Evolutionary conservation across 1,140 invertebrate genomes (phyloP).

Genomic region (Himalopsyche phryganea): DNA sequence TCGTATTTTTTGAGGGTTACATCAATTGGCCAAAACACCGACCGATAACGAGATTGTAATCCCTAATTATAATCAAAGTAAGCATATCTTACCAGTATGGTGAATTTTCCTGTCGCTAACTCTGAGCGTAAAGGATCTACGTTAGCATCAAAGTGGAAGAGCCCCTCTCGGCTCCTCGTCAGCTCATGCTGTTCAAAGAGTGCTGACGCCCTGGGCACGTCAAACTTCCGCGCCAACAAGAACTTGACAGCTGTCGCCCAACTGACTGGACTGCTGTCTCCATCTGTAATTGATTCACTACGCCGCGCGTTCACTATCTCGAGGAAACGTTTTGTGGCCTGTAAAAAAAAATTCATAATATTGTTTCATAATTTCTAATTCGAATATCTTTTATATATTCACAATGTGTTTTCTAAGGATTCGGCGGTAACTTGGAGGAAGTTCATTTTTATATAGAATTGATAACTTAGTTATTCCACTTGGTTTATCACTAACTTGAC

Average conservation of each 20-base stretch:
- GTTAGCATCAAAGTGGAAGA: slow-evolving; percentile 76
- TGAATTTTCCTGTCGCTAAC: slow-evolving; percentile 92
- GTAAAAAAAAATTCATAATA: slow-evolving; percentile 44
- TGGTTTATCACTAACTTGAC: too few species aligned
- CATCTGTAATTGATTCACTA: slow-evolving; percentile 48
- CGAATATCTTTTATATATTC: too few species aligned
- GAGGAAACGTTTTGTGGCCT: slow-evolving; percentile 77
- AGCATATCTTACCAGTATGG: slow-evolving; percentile 80
- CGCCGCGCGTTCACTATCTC: slow-evolving; percentile 67
- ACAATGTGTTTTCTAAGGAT: too few species aligned
- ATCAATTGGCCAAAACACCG: too few species aligned
- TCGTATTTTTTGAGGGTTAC: too few species aligned
- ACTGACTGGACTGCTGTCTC: slow-evolving; percentile 51
- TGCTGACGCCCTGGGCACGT: slow-evolving; percentile 80
- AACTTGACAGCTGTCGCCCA: slow-evolving; percentile 91
- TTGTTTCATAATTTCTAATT: too few species aligned
- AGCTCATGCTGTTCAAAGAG: slow-evolving; percentile 90
- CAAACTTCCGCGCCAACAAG: slow-evolving; percentile 92
- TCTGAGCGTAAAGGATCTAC: slow-evolving; percentile 81
- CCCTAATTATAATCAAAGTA: neutral
- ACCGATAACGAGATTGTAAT: too few species aligned
- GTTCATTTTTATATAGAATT: too few species aligned
- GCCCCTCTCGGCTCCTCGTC: slow-evolving; percentile 79
- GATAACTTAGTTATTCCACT: too few species aligned
- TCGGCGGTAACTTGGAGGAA: too few species aligned